Evolutionary conservation across 2,113 vertebrate species (phyloP).

Genomic region (Caloenas nicobarica): DNA sequence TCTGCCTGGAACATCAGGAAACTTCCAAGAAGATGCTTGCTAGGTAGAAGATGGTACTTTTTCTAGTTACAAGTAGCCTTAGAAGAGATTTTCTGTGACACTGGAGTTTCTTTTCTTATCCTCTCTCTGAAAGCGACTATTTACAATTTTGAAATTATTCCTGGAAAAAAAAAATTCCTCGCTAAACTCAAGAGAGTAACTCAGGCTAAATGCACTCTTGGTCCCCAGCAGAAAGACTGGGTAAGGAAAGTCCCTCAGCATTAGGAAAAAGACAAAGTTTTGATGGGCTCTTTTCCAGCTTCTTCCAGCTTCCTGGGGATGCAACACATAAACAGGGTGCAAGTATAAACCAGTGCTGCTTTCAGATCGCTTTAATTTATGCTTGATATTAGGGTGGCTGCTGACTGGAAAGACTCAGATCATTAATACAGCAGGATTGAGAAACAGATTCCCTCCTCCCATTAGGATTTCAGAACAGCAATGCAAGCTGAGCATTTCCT

Average conservation of each 20-base stretch:
- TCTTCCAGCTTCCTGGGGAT: background rate
- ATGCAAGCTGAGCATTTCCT: background rate
- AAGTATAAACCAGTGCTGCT: background rate
- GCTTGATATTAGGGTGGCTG: background rate
- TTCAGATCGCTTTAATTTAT: background rate
- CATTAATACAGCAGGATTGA: background rate
- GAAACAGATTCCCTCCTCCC: background rate
- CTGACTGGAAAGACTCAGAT: background rate
- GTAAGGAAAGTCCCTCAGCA: accelerated
- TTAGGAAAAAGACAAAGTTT: background rate
- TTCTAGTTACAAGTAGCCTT: background rate
- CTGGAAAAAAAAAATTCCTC: background rate
- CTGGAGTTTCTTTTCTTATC: background rate
- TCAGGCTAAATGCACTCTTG: background rate
- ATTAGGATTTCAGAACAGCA: background rate
- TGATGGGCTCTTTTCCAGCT: background rate
- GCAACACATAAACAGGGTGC: background rate
- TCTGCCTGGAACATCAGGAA: background rate
- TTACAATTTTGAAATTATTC: background rate
- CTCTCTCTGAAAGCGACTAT: background rate
- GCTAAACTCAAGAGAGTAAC: background rate
- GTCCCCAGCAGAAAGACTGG: background rate
- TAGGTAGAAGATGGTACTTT: background rate
- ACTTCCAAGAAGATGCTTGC: background rate
- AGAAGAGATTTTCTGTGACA: background rate